Conservation (phyloP, 2,888 invertebrate species). For the Spisula subtruncata region DNA sequence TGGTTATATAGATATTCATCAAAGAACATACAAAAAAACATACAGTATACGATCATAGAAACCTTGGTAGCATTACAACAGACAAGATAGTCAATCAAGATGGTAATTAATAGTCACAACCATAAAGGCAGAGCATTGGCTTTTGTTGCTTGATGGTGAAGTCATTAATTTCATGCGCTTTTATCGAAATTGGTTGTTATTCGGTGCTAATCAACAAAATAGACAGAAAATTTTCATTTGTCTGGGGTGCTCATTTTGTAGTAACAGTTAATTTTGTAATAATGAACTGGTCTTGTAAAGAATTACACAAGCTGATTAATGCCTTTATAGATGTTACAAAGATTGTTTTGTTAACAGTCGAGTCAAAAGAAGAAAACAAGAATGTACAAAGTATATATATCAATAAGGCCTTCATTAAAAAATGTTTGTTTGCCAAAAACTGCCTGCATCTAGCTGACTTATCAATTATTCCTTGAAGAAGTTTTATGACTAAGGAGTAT, state of each 20-base stretch:
- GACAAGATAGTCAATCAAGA: neutral
- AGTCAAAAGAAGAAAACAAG: neutral
- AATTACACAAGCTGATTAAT: neutral
- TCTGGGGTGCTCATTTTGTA: neutral
- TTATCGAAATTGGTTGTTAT: neutral
- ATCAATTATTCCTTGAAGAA: too few relatives aligned
- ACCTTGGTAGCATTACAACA: neutral
- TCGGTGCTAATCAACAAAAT: neutral
- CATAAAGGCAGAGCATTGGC: neutral
- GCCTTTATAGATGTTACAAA: neutral
- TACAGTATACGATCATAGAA: constrained; percentile 6
- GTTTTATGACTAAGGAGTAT: too few relatives aligned
- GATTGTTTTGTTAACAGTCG: constrained; percentile 12
- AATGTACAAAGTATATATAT: neutral
- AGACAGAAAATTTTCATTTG: neutral
- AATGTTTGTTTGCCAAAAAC: too few relatives aligned
- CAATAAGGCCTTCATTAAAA: neutral
- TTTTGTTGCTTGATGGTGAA: neutral
- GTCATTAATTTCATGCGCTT: neutral
- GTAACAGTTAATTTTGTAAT: neutral
- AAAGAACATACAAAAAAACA: constrained; percentile 35
- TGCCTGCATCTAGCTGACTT: too few relatives aligned
- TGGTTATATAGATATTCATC: constrained; percentile 11
- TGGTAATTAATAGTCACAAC: neutral
- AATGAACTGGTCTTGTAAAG: neutral